Evolutionary conservation across 2,113 vertebrate genomes (phyloP), one percentile per base, ranked within the genome.

Genomic region (Sus scrofa): DNA sequence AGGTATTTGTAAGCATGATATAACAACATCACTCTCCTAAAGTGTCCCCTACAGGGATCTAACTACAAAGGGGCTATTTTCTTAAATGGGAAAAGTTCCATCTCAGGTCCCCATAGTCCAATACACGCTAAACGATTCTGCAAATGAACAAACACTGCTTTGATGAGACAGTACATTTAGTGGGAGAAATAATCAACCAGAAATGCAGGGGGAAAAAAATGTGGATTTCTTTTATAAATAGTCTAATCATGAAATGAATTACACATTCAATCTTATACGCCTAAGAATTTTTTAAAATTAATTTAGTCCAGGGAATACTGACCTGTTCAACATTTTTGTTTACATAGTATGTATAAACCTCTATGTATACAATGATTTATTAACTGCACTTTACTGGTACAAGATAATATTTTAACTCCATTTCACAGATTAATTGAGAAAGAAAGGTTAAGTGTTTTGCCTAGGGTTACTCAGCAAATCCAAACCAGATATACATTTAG

Each of bases 61-160:
- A 97, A 98, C 98, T 97, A 97, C 93, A 97, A 70, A 86, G 58
- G 96, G 97, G 98, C 97, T 97, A 97, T 85, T 98, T 95, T 97
- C 97, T 97, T 91, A 98, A 98, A 98, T 98, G 14, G 96, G 44
- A 97, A 97, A 98, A 96, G 44, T 97, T 98, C 87, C 89, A 95
- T 95, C 92, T 98, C 92, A 94, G 92, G 90, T 98, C 98, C 98
- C 98, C 44, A 77, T 92, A 94, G 75, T 86, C 58, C 98, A 95
- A 97, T 96, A 96, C 19, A 95, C 32, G 9, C 65, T 89, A 98
- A 98, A 91, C 92, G 97, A 97, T 96, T 98, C 97, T 81, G 96
- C 95, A 97, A 96, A 98, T 97, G 96, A 98, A 97, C 96, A 98
- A 98, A 98, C 83, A 86, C 95, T 87, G 86, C 92, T 96, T 94